Conservation (phyloP, 2,797 vertebrate species). For the Peromyscus nudipes region DNA sequence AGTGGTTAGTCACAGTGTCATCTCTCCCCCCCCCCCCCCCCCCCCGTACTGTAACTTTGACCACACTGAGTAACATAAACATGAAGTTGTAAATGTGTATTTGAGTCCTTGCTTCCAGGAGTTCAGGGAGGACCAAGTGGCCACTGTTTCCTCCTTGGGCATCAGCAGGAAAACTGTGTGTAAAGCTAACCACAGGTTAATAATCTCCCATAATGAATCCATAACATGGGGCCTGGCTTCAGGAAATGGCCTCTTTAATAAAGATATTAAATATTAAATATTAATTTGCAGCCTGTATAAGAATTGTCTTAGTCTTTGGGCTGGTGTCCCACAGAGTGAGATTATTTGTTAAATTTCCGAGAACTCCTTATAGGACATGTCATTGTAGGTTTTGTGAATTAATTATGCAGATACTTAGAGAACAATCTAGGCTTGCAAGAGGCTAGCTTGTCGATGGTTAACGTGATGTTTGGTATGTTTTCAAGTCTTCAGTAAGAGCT, state of each 20-base stretch:
- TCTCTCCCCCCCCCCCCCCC: not conserved
- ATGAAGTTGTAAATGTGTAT: not conserved
- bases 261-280: slow-evolving; percentile 54
- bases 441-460: slow-evolving; percentile 14
- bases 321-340: not conserved
- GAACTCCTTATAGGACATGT: slow-evolving; percentile 35
- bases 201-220: slow-evolving; percentile 14
- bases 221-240: not conserved
- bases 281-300: slow-evolving; percentile 23
- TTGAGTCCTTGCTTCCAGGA: not conserved
- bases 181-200: not conserved
- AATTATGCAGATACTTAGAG: not conserved
- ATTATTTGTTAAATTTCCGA: slow-evolving; percentile 43
- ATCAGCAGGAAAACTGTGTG: not conserved
- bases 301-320: slow-evolving; percentile 34
- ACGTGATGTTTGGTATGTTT: slow-evolving; percentile 15
- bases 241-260: slow-evolving; percentile 22
- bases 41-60: not conserved
- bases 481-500: slow-evolving; percentile 37
- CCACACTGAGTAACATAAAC: not conserved
- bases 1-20: not conserved
- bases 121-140: not conserved
- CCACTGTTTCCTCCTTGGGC: not conserved
- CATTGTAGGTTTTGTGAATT: slow-evolving; percentile 10
- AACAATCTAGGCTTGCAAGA: slow-evolving; percentile 44